phyloP scores from a whole-genome alignment of 2,797 vertebrate species.

The Sebastes taczanowskii region DNA sequence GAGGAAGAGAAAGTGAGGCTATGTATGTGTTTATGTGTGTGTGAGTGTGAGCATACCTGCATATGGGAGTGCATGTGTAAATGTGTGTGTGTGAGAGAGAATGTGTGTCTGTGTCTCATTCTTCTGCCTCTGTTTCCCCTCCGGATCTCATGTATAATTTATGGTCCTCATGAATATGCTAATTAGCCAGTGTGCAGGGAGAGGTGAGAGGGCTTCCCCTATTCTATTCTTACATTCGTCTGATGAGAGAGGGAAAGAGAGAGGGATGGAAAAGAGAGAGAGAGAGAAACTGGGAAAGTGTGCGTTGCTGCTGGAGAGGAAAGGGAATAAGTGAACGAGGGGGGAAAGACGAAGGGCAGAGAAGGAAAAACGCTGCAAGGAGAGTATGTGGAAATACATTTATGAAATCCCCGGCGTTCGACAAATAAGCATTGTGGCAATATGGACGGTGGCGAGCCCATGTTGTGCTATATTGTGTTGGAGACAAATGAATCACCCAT shows the following conservation, averaged over 20 bases:
- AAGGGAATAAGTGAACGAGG: slow-evolving; percentile 50
- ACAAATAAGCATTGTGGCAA: slow-evolving; percentile 78
- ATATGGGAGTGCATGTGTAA: background rate
- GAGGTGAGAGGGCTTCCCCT: slow-evolving; percentile 89
- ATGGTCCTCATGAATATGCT: slow-evolving; percentile 87
- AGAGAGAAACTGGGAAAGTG: slow-evolving; percentile 28
- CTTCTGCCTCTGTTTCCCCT: slow-evolving; percentile 82
- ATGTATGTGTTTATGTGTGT: slow-evolving; percentile 17
- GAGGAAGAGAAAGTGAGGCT: slow-evolving; percentile 54
- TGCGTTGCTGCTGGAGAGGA: slow-evolving; percentile 46
- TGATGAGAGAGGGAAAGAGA: slow-evolving; percentile 73
- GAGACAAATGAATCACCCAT: slow-evolving; percentile 83
- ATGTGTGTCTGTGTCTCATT: slow-evolving; percentile 73
- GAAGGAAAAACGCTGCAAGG: slow-evolving; percentile 60
- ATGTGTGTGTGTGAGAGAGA: slow-evolving; percentile 13
- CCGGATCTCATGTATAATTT: slow-evolving; percentile 87
- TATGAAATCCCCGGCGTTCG: slow-evolving; percentile 71
- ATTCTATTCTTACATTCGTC: slow-evolving; percentile 85
- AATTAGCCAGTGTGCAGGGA: slow-evolving; percentile 82
- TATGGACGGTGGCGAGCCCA: slow-evolving; percentile 69
- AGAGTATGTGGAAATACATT: slow-evolving; percentile 69
- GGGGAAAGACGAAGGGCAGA: slow-evolving; percentile 52
- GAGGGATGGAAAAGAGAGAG: slow-evolving; percentile 46
- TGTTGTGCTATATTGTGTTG: slow-evolving; percentile 76
- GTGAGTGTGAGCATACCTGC: slow-evolving; percentile 11